Percentiles rank a stretch among this genome's conserved stretches.
These are phyloP conservation scores for Chymomyza caudatula DNA, from an alignment of 2,888 invertebrate genomes.

Conservation along the genomic window DNA sequence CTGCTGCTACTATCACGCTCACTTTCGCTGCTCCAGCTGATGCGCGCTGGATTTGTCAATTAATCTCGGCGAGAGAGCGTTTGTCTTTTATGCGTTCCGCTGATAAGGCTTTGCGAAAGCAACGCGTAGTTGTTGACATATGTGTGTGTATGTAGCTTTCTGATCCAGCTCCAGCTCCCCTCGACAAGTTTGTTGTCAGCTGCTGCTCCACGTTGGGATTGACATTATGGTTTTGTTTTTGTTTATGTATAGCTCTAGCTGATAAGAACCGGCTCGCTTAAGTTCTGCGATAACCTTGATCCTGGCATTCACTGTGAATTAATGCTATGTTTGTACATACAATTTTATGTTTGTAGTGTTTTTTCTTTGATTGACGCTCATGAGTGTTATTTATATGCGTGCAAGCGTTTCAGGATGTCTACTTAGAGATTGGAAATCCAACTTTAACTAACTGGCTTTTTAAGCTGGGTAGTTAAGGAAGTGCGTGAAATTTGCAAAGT, in stretches of 20 bases:
- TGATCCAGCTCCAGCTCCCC: background rate
- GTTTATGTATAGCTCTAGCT: background rate
- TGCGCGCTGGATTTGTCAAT: background rate
- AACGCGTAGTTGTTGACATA: background rate
- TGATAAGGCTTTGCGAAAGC: background rate
- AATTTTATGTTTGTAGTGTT: background rate
- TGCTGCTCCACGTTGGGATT: background rate
- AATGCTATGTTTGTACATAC: background rate
- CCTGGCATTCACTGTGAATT: background rate
- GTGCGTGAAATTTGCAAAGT: no score
- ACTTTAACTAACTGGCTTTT: no score
- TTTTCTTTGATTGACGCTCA: no score
- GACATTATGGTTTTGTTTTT: background rate
- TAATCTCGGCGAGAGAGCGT: background rate
- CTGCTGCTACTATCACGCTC: background rate
- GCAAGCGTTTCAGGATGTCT: no score
- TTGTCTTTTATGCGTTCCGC: background rate
- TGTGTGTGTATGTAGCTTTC: no score
- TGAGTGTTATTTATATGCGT: no score
- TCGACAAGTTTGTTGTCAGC: background rate
- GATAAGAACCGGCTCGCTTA: background rate
- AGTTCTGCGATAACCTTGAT: constrained; percentile 1
- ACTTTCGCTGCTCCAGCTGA: background rate
- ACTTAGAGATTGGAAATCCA: no score
- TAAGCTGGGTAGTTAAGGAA: no score